Evolutionary conservation across 2,113 vertebrate genomes (phyloP).

Genomic region (Chamaea fasciata): DNA sequence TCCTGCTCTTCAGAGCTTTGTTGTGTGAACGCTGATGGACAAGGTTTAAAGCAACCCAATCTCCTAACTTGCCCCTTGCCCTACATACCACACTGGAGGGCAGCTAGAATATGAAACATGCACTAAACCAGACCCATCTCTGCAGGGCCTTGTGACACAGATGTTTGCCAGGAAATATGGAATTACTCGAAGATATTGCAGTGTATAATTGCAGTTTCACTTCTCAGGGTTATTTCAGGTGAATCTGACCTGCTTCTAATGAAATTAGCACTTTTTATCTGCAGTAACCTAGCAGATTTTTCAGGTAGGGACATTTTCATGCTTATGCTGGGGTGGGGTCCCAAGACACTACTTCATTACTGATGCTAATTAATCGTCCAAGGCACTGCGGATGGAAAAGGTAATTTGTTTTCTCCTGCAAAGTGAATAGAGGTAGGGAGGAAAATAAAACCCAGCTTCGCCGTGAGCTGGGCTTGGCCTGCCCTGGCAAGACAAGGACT

Average conservation of each 20-base stretch:
- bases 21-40: not conserved
- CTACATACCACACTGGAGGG: not conserved
- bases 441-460: not conserved
- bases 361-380: slow-evolving; percentile 36
- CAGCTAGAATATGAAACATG: not conserved
- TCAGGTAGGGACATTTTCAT: not conserved
- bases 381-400: not conserved
- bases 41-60: not conserved
- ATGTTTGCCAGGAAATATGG: not conserved
- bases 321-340: not conserved
- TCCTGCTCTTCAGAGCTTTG: not conserved
- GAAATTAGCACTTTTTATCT: slow-evolving; percentile 34
- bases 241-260: slow-evolving; percentile 51
- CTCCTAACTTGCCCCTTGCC: not conserved
- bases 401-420: slow-evolving; percentile 30
- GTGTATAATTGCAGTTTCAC: not conserved
- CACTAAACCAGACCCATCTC: not conserved
- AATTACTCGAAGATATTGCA: not conserved
- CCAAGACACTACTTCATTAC: slow-evolving; percentile 27
- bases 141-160: not conserved
- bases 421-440: slow-evolving; percentile 6
- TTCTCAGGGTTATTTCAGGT: slow-evolving; percentile 44
- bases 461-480: not conserved
- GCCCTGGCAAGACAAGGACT: not conserved
- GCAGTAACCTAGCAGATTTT: slow-evolving; percentile 16